A percentile compares a stretch with the other conserved stretches of the same genome.
These are phyloP conservation scores for Muschampia plurimacula DNA, from an alignment of 2,888 invertebrate genomes.

Conservation along the genomic window DNA sequence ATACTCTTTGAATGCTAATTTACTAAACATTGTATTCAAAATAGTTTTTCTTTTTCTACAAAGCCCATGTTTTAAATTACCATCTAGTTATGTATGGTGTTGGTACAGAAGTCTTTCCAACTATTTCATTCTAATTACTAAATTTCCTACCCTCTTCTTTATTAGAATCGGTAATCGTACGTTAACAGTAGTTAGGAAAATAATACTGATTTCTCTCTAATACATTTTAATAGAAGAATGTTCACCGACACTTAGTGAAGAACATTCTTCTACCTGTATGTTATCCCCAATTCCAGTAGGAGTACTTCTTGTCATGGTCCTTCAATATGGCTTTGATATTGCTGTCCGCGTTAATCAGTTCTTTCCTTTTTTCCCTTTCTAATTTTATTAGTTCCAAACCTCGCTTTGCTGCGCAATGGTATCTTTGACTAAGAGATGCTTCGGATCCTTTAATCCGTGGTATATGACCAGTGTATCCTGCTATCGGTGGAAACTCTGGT, in stretches of 20 bases:
- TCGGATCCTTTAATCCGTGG: constrained; percentile 88
- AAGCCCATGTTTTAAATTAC: neutral
- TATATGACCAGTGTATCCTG: constrained; percentile 91
- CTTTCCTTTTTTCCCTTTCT: constrained; percentile 81
- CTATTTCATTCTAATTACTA: neutral
- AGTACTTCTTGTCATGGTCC: constrained; percentile 73
- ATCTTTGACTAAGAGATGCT: constrained; percentile 88
- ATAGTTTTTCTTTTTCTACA: neutral
- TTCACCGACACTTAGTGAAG: constrained; percentile 76
- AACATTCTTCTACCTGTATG: constrained; percentile 85
- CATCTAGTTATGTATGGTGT: neutral
- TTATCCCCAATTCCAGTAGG: constrained; percentile 84
- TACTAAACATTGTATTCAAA: neutral
- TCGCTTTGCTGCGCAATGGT: constrained; percentile 88
- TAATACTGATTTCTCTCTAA: constrained; percentile 45
- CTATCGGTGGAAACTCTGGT: constrained; percentile 89
- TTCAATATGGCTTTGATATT: constrained; percentile 73
- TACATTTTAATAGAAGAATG: constrained; percentile 66
- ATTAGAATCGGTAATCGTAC: neutral
- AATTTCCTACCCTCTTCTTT: neutral
- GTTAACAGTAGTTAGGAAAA: constrained; percentile 17
- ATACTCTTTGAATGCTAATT: constrained; percentile 79
- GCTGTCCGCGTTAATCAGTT: constrained; percentile 68
- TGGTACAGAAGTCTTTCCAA: neutral
- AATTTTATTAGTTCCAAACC: constrained; percentile 86